Evolutionary conservation across 1,140 invertebrate species (phyloP).

Genomic region (Drosophila azteca): DNA sequence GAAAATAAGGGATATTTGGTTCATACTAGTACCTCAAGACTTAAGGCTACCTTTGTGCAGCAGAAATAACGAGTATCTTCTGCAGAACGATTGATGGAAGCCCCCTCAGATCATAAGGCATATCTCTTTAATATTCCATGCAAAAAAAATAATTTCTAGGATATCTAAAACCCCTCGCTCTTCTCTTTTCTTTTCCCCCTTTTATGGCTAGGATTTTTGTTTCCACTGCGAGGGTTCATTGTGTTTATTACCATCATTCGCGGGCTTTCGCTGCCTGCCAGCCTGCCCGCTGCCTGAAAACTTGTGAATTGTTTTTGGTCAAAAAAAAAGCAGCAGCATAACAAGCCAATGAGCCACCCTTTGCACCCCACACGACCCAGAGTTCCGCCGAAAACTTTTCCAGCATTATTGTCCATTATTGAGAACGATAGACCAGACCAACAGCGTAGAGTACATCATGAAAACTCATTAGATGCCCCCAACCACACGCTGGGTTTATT

Average conservation of each 20-base stretch:
- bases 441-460: slow-evolving; percentile 28
- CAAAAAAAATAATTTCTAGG: no score
- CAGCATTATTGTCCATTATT: slow-evolving; percentile 58
- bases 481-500: slow-evolving; percentile 57
- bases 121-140: no score
- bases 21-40: no score
- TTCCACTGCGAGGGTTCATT: slow-evolving; percentile 52
- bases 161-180: neutral
- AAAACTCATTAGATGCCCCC: slow-evolving; percentile 66
- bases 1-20: neutral
- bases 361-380: slow-evolving; percentile 6
- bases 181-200: neutral
- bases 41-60: no score
- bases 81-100: no score
- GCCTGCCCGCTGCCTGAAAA: slow-evolving; percentile 59
- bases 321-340: slow-evolving; percentile 51
- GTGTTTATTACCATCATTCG: slow-evolving; percentile 70
- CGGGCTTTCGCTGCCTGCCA: slow-evolving; percentile 32
- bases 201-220: slow-evolving; percentile 21
- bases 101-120: no score
- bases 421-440: slow-evolving; percentile 1
- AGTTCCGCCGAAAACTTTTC: slow-evolving; percentile 37
- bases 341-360: slow-evolving; percentile 58
- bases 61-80: no score
- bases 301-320: slow-evolving; percentile 73